Conservation (phyloP, 1,140 invertebrate species). For the Lordiphosa stackelbergi region DNA sequence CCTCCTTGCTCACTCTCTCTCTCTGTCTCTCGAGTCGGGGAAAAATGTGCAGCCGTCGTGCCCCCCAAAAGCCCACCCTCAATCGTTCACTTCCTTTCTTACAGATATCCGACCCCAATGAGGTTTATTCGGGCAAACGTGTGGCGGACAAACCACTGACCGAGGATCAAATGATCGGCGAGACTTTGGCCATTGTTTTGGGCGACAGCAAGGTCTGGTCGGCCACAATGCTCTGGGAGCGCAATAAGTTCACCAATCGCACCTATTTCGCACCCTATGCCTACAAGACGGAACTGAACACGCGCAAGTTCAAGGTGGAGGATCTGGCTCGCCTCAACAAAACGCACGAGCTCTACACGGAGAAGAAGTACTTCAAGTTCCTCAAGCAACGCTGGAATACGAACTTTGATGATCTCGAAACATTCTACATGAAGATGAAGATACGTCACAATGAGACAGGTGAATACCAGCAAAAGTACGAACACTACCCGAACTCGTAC, state of each 20-base stretch:
- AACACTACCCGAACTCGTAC: constrained; percentile 94
- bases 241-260: constrained; percentile 95
- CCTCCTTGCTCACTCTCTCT: constrained; percentile 16
- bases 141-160: constrained; percentile 92
- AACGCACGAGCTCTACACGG: constrained; percentile 89
- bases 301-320: constrained; percentile 90
- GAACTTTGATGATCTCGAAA: constrained; percentile 94
- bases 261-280: constrained; percentile 96
- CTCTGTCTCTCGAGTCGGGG: constrained; percentile 59
- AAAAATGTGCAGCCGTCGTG: neutral
- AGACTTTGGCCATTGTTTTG: constrained; percentile 92
- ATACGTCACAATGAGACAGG: constrained; percentile 93
- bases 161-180: constrained; percentile 96
- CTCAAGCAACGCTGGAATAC: constrained; percentile 95
- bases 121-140: constrained; percentile 94
- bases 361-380: constrained; percentile 90
- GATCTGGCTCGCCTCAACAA: constrained; percentile 89
- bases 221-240: constrained; percentile 95
- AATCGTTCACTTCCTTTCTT: constrained; percentile 15
- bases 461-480: constrained; percentile 88
- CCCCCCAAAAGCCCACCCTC: constrained; percentile 2
- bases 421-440: constrained; percentile 94
- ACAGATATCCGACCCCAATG: constrained; percentile 92
- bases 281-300: constrained; percentile 90
- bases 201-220: constrained; percentile 95